Percentiles rank a stretch among this genome's conserved stretches.
These are phyloP conservation scores for Cydia strobilella DNA, from an alignment of 1,140 invertebrate species.

Conservation along the genomic window DNA sequence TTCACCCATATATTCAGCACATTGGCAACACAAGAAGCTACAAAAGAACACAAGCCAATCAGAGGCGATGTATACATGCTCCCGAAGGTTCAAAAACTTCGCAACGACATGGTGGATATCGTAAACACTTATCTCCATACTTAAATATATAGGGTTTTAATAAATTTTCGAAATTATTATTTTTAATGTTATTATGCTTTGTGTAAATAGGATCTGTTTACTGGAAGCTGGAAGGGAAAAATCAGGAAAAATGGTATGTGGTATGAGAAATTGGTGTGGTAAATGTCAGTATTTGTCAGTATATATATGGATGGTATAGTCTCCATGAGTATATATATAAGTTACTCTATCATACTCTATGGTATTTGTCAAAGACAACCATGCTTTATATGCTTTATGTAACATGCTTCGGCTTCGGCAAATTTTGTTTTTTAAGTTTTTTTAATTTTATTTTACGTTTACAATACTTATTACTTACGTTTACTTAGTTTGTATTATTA, in stretches of 20 bases:
- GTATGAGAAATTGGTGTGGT: not conserved
- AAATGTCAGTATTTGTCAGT: not conserved
- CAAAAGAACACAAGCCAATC: slow-evolving; percentile 3
- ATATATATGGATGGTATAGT: too few species aligned
- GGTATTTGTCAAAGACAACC: not conserved
- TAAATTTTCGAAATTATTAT: not conserved
- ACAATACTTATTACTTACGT: too few species aligned
- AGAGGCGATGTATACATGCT: not conserved
- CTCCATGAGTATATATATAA: too few species aligned
- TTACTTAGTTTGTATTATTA: too few species aligned
- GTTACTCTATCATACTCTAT: too few species aligned
- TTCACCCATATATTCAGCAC: not conserved
- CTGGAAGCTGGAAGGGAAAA: not conserved
- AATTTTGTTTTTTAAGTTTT: too few species aligned
- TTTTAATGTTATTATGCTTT: not conserved
- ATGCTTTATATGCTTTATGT: not conserved
- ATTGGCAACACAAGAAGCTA: not conserved
- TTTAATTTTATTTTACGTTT: too few species aligned
- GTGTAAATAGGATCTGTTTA: not conserved
- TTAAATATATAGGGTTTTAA: not conserved
- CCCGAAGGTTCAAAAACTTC: not conserved
- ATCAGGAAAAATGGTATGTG: not conserved
- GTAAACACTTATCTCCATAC: slow-evolving; percentile 2
- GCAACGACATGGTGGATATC: not conserved
- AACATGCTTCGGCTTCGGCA: too few species aligned